These are phyloP conservation scores for Hermetia illucens DNA, from an alignment of 1,140 invertebrate genomes.

Conservation along the genomic window DNA sequence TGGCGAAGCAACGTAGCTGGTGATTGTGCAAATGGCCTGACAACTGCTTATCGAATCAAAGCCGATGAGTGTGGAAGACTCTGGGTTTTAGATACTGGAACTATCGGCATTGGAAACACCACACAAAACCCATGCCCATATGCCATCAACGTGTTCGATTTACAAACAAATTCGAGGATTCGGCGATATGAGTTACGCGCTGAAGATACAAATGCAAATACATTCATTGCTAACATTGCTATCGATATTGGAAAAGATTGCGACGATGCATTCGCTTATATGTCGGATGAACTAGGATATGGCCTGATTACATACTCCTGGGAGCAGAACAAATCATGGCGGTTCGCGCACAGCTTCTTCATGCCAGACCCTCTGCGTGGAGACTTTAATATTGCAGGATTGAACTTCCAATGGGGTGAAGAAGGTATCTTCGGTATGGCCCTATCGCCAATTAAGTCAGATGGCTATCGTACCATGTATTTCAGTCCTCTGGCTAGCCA, in stretches of 20 bases:
- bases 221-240: conserved; percentile 70
- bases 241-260: conserved; percentile 59
- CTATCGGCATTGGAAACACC: conserved; percentile 60
- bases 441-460: conserved; percentile 43
- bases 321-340: conserved; percentile 58
- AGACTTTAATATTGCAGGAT: conserved; percentile 59
- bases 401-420: conserved; percentile 69
- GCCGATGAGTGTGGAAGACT: conserved; percentile 60
- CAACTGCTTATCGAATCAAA: conserved; percentile 58
- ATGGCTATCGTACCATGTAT: conserved; percentile 53
- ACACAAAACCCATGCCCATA: conserved; percentile 58
- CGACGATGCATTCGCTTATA: conserved; percentile 62
- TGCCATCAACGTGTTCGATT: conserved; percentile 57
- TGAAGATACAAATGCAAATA: conserved; percentile 56
- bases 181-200: conserved; percentile 51
- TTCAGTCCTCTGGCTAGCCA: conserved; percentile 64
- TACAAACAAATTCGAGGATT: conserved; percentile 52
- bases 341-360: conserved; percentile 59
- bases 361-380: conserved; percentile 62
- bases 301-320: conserved; percentile 65
- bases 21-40: conserved; percentile 54
- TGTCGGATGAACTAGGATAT: conserved; percentile 68
- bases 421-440: conserved; percentile 72
- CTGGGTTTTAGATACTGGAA: conserved; percentile 69
- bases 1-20: conserved; percentile 57